A percentile compares a stretch with the other conserved stretches of the same genome.
Evolutionary conservation across 2,888 invertebrate genomes (phyloP).

Genomic region (Molorchus minor): DNA sequence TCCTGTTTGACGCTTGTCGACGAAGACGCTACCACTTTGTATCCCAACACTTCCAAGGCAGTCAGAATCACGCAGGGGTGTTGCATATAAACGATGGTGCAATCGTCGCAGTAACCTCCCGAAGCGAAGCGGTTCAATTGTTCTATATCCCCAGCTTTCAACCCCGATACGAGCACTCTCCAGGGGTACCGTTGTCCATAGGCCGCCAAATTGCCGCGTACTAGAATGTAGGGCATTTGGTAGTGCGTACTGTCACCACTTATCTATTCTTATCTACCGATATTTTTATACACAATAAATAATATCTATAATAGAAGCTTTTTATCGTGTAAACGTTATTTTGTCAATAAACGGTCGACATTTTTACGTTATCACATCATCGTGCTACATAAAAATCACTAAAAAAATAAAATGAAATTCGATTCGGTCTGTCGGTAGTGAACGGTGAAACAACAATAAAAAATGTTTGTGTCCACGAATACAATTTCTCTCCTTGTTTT

Average conservation of each 20-base stretch:
- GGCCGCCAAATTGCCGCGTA: constrained; percentile 87
- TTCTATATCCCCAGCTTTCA: constrained; percentile 85
- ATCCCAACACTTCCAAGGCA: constrained; percentile 87
- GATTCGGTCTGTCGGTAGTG: too few species aligned
- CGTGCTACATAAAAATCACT: too few species aligned
- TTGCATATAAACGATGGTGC: constrained; percentile 85
- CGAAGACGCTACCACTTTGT: constrained; percentile 87
- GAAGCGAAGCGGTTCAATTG: constrained; percentile 84
- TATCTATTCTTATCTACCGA: constrained; percentile 12
- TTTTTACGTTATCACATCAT: too few species aligned
- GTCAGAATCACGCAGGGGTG: constrained; percentile 89
- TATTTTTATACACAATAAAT: too few species aligned
- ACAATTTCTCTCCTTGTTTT: too few species aligned
- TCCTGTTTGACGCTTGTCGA: constrained; percentile 87
- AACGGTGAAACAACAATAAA: too few species aligned
- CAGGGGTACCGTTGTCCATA: constrained; percentile 88
- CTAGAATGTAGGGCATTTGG: constrained; percentile 88
- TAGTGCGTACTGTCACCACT: neutral
- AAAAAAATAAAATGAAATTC: too few species aligned
- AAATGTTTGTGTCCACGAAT: too few species aligned
- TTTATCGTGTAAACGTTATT: too few species aligned
- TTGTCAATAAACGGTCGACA: too few species aligned
- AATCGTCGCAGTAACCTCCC: constrained; percentile 85
- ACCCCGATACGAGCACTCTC: constrained; percentile 86
- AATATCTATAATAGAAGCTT: too few species aligned